Evolutionary conservation across 37 sponge, comb jelly and placozoan genomes (phyloP), one percentile per base, ranked within the genome.

Genomic region (Beroe ovata): DNA sequence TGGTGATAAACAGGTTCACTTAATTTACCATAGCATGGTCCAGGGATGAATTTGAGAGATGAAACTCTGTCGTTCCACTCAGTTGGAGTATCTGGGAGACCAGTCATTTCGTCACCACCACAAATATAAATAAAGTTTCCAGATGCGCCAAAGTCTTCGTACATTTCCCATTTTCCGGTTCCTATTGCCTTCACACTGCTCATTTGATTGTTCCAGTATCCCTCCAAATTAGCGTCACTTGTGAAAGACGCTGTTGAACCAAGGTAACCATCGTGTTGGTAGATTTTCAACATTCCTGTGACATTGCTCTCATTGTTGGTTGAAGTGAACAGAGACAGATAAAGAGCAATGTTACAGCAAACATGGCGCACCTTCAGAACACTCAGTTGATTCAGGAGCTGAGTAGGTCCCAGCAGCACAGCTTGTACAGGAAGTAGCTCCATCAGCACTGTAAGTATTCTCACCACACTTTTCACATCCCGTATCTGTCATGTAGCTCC

Each of bases 391-490:
- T n/a, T n/a, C n/a, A n/a, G n/a, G n/a, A n/a, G n/a, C n/a, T n/a
- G n/a, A n/a, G n/a, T n/a, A n/a, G n/a, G n/a, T n/a, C n/a, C 69
- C 69, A 66, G 29, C 69, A 66, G 69, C 36, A 66, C 69, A 66
- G 30, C 35, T 30, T 32, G 69, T 66, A 32, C 69, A 66, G 8
- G 35, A 66, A 30, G 32, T 29, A 4, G 35, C 69, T 66, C 69
- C 69, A 66, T 26, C 69, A 18, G 29, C 69, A 66, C 69, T 66
- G 69, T 29, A 66, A 66, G 69, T 66, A 37, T 66, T 30, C 35
- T 26, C 35, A 29, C 36, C 69, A 32, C 69, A 66, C 30, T 66
- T 8, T 18, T 66, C 36, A 32, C 69, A 66, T 30, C 69, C 69
- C 29, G 1, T 16, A 18, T 66, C 69, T 32, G 69, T 66, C 69